Evolutionary conservation across 1,140 invertebrate genomes (phyloP), one percentile per base, ranked within the genome.

Genomic region (Akabosia matsudoensis): DNA sequence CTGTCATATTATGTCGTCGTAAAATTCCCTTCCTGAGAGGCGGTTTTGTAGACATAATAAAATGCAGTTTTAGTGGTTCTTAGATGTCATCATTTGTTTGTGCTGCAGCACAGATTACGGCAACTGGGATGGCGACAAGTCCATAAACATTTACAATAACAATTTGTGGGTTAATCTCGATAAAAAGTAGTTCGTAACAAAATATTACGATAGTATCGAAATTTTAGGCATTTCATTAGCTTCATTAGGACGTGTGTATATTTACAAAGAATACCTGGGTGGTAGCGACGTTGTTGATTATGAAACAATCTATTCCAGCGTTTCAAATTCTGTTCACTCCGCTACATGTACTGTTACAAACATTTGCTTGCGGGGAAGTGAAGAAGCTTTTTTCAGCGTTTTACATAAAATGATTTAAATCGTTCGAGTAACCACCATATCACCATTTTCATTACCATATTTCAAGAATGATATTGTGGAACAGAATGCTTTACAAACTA

Each of bases 351-450:
- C n/a, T n/a, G n/a, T n/a, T n/a, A n/a, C n/a, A n/a, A n/a, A n/a
- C n/a, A n/a, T n/a, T n/a, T 10, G 37, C 7, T 45, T 45, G 18
- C 37, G 7, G 18, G 37, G 18, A 45, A 45, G 18, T 45, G 37
- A 45, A 45, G 37, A 45, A 45, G 37, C 37, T 45, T 45, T 45
- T 45, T 18, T 45, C 37, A 45, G 37, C 37, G 37, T 45, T 45
- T 7, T 45, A 18, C 37, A 7, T 45, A 18, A 45, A 45, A 45
- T n/a, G n/a, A n/a, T n/a, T n/a, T n/a, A n/a, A n/a, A n/a, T n/a
- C n/a, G n/a, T n/a, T n/a, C 18, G 54, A 56, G 54, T 13, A 56
- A 56, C 24, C 28, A 67, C 31, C 61, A 67, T 67, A 67, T 30
- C 61, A 67, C 31, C 61, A 67, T 67, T 30, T 13, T 28, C 28